These are phyloP conservation scores for Chinchilla lanigera DNA, from an alignment of 2,113 vertebrate species.

Conservation along the genomic window DNA sequence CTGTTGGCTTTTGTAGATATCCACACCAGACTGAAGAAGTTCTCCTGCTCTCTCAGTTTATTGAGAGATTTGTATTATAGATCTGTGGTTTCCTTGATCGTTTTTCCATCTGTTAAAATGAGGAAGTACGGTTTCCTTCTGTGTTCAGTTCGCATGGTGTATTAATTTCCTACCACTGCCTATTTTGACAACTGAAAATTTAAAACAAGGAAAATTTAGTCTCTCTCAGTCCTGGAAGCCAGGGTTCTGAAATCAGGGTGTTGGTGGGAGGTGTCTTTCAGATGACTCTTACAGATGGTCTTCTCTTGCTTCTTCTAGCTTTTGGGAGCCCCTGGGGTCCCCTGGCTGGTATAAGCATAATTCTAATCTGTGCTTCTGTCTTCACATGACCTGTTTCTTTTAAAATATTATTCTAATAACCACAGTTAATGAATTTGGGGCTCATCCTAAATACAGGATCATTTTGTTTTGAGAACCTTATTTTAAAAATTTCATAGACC, in stretches of 20 bases:
- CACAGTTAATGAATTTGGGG: not conserved
- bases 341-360: not conserved
- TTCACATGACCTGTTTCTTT: no score
- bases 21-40: not conserved
- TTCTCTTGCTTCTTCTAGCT: not conserved
- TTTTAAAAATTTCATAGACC: not conserved
- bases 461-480: not conserved
- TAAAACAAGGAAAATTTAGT: no score
- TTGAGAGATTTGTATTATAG: not conserved
- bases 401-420: not conserved
- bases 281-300: not conserved
- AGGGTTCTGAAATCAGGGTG: not conserved
- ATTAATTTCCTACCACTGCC: not conserved
- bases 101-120: not conserved
- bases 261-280: not conserved
- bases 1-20: not conserved
- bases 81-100: not conserved
- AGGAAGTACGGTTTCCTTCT: not conserved
- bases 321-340: not conserved
- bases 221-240: not conserved
- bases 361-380: not conserved
- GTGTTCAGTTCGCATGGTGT: not conserved
- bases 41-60: not conserved
- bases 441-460: not conserved
- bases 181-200: not conserved